Conservation (phyloP, 2,888 invertebrate species). For the Phengaris alcon region DNA sequence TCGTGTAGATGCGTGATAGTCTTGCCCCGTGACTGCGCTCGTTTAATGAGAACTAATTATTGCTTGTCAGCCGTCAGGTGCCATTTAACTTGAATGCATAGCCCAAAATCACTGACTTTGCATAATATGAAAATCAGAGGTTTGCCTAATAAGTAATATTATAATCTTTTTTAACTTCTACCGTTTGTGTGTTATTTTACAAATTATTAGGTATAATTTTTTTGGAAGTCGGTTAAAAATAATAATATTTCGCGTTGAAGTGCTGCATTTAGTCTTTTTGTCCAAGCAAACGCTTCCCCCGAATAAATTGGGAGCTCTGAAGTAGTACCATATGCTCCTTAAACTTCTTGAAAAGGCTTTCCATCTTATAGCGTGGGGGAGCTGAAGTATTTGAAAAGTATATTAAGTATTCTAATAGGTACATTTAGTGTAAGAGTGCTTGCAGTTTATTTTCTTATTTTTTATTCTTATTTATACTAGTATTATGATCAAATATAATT, state of each 20-base stretch:
- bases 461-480: not conserved
- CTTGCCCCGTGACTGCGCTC: not conserved
- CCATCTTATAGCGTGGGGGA: not conserved
- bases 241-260: not conserved
- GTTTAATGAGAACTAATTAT: conserved; percentile 24
- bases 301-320: conserved; percentile 10
- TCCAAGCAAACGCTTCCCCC: conserved; percentile 5
- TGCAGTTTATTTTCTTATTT: not conserved
- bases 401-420: conserved; percentile 8
- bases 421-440: not conserved
- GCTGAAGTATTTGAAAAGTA: conserved; percentile 25
- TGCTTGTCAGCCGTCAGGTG: conserved; percentile 21
- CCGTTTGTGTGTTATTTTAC: not conserved
- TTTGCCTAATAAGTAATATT: not conserved
- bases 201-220: not conserved
- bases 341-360: conserved; percentile 26
- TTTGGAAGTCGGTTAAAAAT: not conserved
- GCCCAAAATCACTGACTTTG: conserved; percentile 1
- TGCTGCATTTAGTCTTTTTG: conserved; percentile 5
- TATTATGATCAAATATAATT: no score
- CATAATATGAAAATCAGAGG: not conserved
- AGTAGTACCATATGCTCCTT: conserved; percentile 21
- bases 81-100: not conserved
- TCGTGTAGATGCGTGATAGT: conserved; percentile 20
- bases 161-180: not conserved